These are phyloP conservation scores for Perodicticus potto DNA, from an alignment of 2,797 vertebrate species.

Conservation along the genomic window DNA sequence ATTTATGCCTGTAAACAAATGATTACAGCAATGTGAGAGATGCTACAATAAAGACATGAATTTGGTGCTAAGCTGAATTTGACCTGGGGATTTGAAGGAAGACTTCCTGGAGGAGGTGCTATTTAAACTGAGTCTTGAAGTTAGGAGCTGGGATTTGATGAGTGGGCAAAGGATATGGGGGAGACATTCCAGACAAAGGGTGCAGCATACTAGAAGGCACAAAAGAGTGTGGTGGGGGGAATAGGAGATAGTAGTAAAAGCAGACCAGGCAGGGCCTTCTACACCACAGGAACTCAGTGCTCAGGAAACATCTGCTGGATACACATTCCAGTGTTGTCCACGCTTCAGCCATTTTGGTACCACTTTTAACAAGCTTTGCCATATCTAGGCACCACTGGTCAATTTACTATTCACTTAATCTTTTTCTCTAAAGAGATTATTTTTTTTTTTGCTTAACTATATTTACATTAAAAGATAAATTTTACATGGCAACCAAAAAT, in stretches of 20 bases:
- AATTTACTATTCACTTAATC: constrained; percentile 39
- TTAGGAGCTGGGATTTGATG: neutral
- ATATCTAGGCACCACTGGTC: neutral
- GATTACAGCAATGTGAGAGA: neutral
- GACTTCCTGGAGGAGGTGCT: constrained; percentile 7
- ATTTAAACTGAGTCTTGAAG: constrained; percentile 28
- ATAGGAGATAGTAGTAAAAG: neutral
- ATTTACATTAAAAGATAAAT: constrained; percentile 35
- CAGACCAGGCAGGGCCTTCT: neutral
- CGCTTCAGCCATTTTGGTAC: neutral
- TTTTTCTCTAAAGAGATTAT: constrained; percentile 37
- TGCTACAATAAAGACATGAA: neutral
- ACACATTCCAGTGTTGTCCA: neutral
- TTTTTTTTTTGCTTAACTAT: constrained; percentile 32
- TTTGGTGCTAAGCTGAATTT: neutral
- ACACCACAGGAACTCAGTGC: neutral
- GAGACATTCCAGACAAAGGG: neutral
- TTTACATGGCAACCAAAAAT: constrained; percentile 26
- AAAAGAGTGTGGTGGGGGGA: neutral
- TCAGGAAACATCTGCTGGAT: neutral
- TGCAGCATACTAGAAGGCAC: neutral
- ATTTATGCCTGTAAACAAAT: neutral
- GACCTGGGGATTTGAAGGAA: neutral
- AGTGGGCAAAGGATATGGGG: neutral
- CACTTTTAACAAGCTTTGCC: neutral